phyloP scores from a whole-genome alignment of 2,113 vertebrate species.

The Paramormyrops kingsleyae region DNA sequence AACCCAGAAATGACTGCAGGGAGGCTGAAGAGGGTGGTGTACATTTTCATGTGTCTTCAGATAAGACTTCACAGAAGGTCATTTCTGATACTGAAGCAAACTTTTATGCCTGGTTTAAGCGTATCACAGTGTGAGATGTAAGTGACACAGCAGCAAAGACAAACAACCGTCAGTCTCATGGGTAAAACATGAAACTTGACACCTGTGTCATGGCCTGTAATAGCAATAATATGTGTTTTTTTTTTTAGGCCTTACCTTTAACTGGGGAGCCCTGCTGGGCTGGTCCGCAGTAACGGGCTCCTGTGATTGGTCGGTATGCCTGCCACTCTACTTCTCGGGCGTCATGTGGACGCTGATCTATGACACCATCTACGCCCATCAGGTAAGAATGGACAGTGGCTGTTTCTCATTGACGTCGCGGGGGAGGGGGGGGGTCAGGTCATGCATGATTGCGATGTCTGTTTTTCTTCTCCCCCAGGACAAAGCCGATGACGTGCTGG shows the following conservation, averaged over 20 bases:
- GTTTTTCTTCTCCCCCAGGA: conserved; percentile 60
- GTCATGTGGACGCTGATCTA: conserved; percentile 92
- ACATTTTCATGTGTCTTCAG: not conserved
- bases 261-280: conserved; percentile 90
- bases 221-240: not conserved
- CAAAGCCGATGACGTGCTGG: conserved; percentile 76
- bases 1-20: not conserved
- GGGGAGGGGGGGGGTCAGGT: not conserved
- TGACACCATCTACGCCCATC: conserved; percentile 94
- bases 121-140: not conserved
- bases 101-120: not conserved
- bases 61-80: not conserved
- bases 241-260: conserved; percentile 78
- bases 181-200: not conserved
- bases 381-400: conserved; percentile 60
- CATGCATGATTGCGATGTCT: not conserved
- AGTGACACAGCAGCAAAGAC: not conserved
- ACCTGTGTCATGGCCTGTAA: not conserved
- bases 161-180: not conserved
- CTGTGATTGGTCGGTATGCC: conserved; percentile 84
- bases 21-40: not conserved
- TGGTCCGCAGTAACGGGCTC: conserved; percentile 83
- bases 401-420: not conserved
- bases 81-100: not conserved
- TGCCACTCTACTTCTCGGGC: conserved; percentile 86